A percentile compares a stretch with the other conserved stretches of the same genome.
Evolutionary conservation across 2,797 vertebrate species (phyloP).

Genomic region (Pangasius krempfi): DNA sequence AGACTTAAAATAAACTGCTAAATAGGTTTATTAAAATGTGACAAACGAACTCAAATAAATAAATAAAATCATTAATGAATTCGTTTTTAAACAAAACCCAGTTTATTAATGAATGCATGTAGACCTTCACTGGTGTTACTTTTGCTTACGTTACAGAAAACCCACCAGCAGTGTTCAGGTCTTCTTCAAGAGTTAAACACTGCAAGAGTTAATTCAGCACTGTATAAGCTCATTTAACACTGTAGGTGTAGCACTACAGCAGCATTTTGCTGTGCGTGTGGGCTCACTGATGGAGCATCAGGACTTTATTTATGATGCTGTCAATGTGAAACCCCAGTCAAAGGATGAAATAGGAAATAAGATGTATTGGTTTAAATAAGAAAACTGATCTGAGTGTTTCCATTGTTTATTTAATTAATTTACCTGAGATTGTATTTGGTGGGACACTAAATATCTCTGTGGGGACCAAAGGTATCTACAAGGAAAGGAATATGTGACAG

Average conservation of each 20-base stretch:
- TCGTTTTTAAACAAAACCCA: neutral
- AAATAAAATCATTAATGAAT: conserved; percentile 1
- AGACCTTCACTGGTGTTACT: neutral
- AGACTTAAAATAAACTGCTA: no score
- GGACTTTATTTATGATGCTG: neutral
- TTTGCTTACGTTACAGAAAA: neutral
- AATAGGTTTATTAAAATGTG: neutral
- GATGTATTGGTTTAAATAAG: neutral
- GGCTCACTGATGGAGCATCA: neutral
- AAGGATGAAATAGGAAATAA: neutral
- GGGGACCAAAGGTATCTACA: neutral
- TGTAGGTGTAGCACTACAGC: no score
- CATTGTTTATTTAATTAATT: neutral
- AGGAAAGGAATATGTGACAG: neutral
- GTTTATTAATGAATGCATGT: neutral
- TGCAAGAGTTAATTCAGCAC: neutral
- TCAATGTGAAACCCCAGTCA: neutral
- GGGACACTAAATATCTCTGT: no score
- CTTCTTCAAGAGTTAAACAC: neutral
- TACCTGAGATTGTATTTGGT: neutral
- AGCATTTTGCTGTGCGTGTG: neutral
- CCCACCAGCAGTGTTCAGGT: neutral
- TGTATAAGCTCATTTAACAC: neutral
- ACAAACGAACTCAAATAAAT: neutral
- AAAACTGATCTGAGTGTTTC: neutral